Evolutionary conservation across 1,140 invertebrate genomes (phyloP), one percentile per base, ranked within the genome.

Genomic region (Hyles euphorbiae): DNA sequence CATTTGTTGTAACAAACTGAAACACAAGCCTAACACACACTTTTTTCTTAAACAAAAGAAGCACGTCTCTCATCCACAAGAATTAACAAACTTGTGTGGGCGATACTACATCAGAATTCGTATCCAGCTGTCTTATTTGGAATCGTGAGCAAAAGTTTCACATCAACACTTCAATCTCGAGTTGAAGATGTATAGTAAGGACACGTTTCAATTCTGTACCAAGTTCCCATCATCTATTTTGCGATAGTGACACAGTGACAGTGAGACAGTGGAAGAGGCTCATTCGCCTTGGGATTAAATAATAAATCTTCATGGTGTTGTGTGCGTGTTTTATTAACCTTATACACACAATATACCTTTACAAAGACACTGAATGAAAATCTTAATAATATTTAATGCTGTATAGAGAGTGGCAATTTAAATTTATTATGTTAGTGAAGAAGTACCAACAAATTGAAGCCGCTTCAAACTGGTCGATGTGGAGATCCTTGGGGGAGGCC

Each of bases 91-190:
- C 46, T 48, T 48, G n/a, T 48, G 46, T 48, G 46, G 5, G n/a
- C 12, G 46, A 11, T 48, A 51, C 48, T 58, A 53, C 49, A n/a
- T 34, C 6, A n/a, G 51, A 58, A 45, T 40, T 52, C 12, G n/a
- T 48, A 44, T 12, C 34, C 56, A 53, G 56, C 40, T 52, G 56
- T 52, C 47, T 36, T 45, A 34, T 44, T 7, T 22, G 4, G 49
- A 40, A 40, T 47, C 36, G 33, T 12, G 52, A 61, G 61, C 46
- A 5, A 65, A 60, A 66, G 60, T 66, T 56, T 44, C 46, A 43
- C 56, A 59, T 56, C 56, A 53, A 56, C 56, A 58, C 58, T 68
- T 60, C 53, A 61, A 63, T 63, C 54, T 53, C 33, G 55, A 66
- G 46, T 56, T 48, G 36, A 8, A 40, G 36, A 40, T 40, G 36